These are phyloP conservation scores for Adineta ricciae DNA, from an alignment of 2,888 invertebrate genomes.

Conservation along the genomic window DNA sequence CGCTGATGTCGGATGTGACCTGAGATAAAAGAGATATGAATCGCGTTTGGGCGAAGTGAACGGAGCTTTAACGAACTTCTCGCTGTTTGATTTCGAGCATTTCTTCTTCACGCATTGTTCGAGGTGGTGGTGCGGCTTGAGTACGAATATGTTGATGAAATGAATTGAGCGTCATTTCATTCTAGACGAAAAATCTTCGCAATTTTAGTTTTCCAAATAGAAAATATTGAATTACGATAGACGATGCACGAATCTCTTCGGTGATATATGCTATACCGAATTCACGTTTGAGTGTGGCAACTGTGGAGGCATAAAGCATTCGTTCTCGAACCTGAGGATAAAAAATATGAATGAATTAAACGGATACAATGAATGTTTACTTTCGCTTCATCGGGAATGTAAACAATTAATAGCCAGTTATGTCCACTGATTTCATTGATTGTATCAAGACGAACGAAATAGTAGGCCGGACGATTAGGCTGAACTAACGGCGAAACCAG, in stretches of 20 bases:
- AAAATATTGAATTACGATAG: background rate
- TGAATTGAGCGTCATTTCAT: conserved; percentile 70
- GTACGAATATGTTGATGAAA: conserved; percentile 69
- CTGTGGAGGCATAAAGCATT: conserved; percentile 94
- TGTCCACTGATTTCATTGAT: conserved; percentile 24
- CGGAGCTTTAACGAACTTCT: conserved; percentile 15
- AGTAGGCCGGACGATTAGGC: conserved; percentile 12
- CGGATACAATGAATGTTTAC: background rate
- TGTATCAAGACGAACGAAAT: conserved; percentile 29
- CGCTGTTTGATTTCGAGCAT: conserved; percentile 51
- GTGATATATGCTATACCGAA: conserved; percentile 86
- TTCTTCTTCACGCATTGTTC: conserved; percentile 63
- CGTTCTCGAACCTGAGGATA: conserved; percentile 53
- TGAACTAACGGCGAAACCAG: conserved; percentile 2
- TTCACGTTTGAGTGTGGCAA: conserved; percentile 87
- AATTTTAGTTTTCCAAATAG: background rate
- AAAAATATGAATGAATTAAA: background rate
- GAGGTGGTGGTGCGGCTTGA: conserved; percentile 72
- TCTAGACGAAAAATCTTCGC: conserved; percentile 50
- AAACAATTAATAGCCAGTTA: conserved; percentile 29
- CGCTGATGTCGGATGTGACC: conserved; percentile 55
- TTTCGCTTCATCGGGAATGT: conserved; percentile 27
- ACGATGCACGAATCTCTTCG: conserved; percentile 61
- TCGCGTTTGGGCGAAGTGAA: too few species aligned
- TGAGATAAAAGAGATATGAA: too few species aligned